Evolutionary conservation across 2,113 vertebrate genomes (phyloP), one percentile per base, ranked within the genome.

Genomic region (Sylvietta virens): DNA sequence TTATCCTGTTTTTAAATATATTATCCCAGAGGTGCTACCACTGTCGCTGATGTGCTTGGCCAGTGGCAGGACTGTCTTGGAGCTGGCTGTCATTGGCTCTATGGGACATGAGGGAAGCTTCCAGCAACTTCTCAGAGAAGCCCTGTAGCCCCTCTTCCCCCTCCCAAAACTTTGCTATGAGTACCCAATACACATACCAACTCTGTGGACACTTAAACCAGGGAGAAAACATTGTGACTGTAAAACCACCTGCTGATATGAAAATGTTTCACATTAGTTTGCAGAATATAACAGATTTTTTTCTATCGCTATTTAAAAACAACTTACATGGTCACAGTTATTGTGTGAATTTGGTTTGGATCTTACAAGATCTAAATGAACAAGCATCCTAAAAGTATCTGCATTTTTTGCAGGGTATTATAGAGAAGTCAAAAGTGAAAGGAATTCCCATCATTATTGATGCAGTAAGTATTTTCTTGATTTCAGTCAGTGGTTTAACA

Each of bases 371-470:
- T 45, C 21, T 53, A 30, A 81, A 51, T 51, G 21, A 74, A 19
- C 37, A 82, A 67, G 7, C 9, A 6, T 58, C 81, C 92, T 79
- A 94, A 60, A 65, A 33, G 51, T 28, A 22, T 76, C 37, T 88
- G 57, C 39, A 18, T 67, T 94, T 80, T 86, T 91, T 80, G 19
- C 93, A 99, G 99, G 99, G 98, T 86, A 98, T 99, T 85, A 98
- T 99, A 88, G 98, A 99, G 94, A 99, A 98, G 57, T 97, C 99
- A 1, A 99, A 98, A 98, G 76, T 98, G 54, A 98, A 98, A 97
- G 98, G 98, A 84, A 98, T 99, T 93, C 99, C 99, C 5, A 90
- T 99, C 28, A 92, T 99, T 88, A 98, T 99, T 39, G 99, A 99
- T 67, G 99, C 99, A 40, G 99, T 99, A 97, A 99, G 99, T 98